Conservation (phyloP, 1,140 invertebrate species). For the Euwallacea similis region DNA sequence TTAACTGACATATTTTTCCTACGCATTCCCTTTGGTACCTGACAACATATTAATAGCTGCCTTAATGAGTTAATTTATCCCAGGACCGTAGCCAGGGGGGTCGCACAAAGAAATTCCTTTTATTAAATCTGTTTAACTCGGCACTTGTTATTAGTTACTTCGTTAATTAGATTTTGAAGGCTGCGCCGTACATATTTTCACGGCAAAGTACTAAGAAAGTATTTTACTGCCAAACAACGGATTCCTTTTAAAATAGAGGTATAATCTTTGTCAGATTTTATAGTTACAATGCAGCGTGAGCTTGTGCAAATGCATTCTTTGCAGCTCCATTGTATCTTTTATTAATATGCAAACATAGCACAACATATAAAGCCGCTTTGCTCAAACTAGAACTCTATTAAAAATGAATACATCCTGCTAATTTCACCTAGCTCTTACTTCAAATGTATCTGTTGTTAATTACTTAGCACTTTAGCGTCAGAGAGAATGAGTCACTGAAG, state of each 20-base stretch:
- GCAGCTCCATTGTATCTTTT: not conserved
- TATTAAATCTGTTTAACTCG: not conserved
- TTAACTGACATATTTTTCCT: conserved; percentile 32
- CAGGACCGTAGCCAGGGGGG: conserved; percentile 23
- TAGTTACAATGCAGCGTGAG: not conserved
- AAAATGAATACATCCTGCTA: too few relatives aligned
- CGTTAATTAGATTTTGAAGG: not conserved
- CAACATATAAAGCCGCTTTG: too few relatives aligned
- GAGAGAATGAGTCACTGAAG: too few relatives aligned
- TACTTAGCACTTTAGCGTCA: too few relatives aligned
- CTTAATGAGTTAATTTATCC: conserved; percentile 24
- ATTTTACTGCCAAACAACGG: not conserved
- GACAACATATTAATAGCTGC: conserved; percentile 31
- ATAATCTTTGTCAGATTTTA: conserved; percentile 3
- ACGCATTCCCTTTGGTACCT: conserved; percentile 28
- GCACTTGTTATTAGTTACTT: conserved; percentile 1
- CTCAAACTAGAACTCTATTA: too few relatives aligned
- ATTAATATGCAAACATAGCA: not conserved
- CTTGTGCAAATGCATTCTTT: not conserved
- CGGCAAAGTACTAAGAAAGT: not conserved
- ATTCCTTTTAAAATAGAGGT: too few relatives aligned
- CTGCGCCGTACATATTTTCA: not conserved
- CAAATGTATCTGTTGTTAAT: too few relatives aligned
- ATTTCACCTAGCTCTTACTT: too few relatives aligned
- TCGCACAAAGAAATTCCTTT: conserved; percentile 5